These are phyloP conservation scores for Diachrysia chrysitis DNA, from an alignment of 2,888 invertebrate genomes.

Conservation along the genomic window DNA sequence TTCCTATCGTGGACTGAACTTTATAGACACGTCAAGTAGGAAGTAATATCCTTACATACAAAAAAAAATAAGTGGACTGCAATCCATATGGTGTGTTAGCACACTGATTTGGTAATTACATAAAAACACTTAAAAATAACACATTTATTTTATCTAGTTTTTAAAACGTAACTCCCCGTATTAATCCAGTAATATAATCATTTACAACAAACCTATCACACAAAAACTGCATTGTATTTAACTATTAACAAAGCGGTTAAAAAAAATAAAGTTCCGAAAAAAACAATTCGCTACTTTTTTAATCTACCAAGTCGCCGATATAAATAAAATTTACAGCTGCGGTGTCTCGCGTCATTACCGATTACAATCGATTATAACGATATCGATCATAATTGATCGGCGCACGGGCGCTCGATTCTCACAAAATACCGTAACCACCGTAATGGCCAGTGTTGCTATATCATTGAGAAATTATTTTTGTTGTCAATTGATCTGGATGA, in stretches of 20 bases:
- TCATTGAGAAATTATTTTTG: slow-evolving; percentile 44
- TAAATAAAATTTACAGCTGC: slow-evolving; percentile 77
- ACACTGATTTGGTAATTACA: too few relatives aligned
- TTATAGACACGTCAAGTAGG: not conserved
- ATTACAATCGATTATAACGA: slow-evolving; percentile 83
- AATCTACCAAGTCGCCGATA: slow-evolving; percentile 38
- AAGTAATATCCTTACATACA: not conserved
- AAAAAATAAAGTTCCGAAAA: slow-evolving; percentile 8
- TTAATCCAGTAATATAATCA: not conserved
- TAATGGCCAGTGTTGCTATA: slow-evolving; percentile 52
- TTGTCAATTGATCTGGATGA: slow-evolving; percentile 35
- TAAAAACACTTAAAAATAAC: too few relatives aligned
- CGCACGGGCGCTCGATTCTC: slow-evolving; percentile 74
- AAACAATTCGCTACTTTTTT: slow-evolving; percentile 30
- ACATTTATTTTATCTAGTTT: too few relatives aligned
- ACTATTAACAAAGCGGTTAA: slow-evolving; percentile 13
- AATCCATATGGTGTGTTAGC: too few relatives aligned
- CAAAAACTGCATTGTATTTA: not conserved
- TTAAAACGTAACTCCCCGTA: too few relatives aligned
- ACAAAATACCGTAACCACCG: slow-evolving; percentile 56
- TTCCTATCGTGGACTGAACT: not conserved
- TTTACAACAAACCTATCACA: not conserved
- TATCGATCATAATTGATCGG: slow-evolving; percentile 80
- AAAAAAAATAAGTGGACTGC: too few relatives aligned
- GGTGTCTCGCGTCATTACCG: slow-evolving; percentile 79